phyloP scores from a whole-genome alignment of 2,888 invertebrate genomes.

The Stratiomys singularior region DNA sequence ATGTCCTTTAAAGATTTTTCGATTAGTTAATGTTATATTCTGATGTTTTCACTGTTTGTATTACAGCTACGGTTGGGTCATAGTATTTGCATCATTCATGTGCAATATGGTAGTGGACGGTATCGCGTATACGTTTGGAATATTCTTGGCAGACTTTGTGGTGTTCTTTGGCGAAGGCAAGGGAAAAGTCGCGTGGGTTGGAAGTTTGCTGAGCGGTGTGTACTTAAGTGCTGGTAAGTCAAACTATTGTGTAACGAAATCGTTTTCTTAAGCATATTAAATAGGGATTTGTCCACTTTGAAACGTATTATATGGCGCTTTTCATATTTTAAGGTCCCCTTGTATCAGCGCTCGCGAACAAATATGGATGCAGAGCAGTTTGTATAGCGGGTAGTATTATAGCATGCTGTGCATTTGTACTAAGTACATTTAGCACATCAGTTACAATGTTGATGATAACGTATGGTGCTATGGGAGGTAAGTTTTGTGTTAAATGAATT shows the following conservation, averaged over 20 bases:
- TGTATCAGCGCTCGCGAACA: conserved; percentile 95
- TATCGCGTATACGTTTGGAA: conserved; percentile 98
- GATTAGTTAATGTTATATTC: too few relatives aligned
- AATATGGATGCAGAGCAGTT: conserved; percentile 93
- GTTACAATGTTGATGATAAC: conserved; percentile 91
- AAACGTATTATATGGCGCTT: conserved; percentile 8
- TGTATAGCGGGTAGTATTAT: conserved; percentile 92
- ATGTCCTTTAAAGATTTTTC: too few relatives aligned
- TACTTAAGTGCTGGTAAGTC: conserved; percentile 88
- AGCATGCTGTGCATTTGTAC: conserved; percentile 84
- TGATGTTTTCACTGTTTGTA: background rate
- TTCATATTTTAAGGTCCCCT: conserved; percentile 76
- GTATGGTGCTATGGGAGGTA: conserved; percentile 93
- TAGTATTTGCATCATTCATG: conserved; percentile 96
- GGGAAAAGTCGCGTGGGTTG: conserved; percentile 92
- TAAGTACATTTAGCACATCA: conserved; percentile 87
- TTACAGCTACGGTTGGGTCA: conserved; percentile 87
- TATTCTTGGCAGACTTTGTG: conserved; percentile 85
- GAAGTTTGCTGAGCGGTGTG: conserved; percentile 93
- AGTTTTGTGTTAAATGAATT: conserved; percentile 58
- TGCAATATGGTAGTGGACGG: conserved; percentile 99
- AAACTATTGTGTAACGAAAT: background rate
- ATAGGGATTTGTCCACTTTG: background rate
- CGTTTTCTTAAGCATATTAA: background rate
- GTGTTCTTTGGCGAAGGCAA: conserved; percentile 85